A percentile compares a stretch with the other conserved stretches of the same genome.
Conservation (phyloP, 2,797 vertebrate species). For the Crax fasciolata region DNA sequence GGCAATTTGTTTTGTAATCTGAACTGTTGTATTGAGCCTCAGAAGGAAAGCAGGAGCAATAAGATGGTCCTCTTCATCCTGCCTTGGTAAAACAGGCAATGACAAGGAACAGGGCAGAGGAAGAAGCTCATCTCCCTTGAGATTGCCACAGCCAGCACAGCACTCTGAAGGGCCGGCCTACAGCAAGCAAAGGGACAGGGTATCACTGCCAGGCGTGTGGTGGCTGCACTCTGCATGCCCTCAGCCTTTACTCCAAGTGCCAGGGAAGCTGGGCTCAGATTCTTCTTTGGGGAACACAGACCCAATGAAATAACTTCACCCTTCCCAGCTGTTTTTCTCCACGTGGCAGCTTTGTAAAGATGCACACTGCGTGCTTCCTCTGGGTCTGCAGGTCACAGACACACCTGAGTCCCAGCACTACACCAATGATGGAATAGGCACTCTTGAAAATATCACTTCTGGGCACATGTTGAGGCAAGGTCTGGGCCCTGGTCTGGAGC, state of each 20-base stretch:
- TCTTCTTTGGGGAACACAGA: background rate
- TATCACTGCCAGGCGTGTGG: background rate
- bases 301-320: background rate
- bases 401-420: background rate
- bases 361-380: background rate
- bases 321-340: background rate
- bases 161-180: background rate
- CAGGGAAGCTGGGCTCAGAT: background rate
- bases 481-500: background rate
- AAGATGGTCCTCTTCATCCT: background rate
- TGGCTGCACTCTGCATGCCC: background rate
- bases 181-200: background rate
- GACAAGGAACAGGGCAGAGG: background rate
- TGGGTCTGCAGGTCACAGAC: background rate
- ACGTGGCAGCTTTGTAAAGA: background rate
- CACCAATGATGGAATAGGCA: background rate
- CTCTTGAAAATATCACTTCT: rapidly evolving
- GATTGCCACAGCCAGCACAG: background rate
- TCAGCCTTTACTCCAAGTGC: background rate
- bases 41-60: background rate
- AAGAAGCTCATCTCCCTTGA: background rate
- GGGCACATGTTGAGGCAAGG: background rate
- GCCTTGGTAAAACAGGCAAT: background rate
- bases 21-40: background rate
- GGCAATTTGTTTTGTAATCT: background rate